These are phyloP conservation scores for Shinisaurus crocodilurus DNA, from an alignment of 2,113 vertebrate genomes.

Conservation along the genomic window DNA sequence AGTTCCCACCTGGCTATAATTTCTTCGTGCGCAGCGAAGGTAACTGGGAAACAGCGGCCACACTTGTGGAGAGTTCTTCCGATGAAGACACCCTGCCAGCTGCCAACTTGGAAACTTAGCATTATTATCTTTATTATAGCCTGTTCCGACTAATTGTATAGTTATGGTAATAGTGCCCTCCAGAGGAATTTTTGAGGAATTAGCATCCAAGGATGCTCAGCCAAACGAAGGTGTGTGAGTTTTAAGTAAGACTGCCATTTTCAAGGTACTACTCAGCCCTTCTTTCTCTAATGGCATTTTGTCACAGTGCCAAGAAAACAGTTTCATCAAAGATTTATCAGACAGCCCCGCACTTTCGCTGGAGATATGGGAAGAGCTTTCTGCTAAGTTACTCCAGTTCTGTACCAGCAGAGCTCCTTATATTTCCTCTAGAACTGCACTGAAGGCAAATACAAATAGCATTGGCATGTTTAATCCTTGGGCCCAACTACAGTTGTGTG, in stretches of 20 bases:
- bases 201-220: slow-evolving; percentile 38
- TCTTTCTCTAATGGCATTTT: background rate
- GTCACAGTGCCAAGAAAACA: background rate
- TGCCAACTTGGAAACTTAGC: slow-evolving; percentile 50
- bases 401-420: background rate
- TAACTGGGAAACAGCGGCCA: slow-evolving; percentile 3
- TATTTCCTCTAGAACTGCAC: background rate
- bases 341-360: slow-evolving; percentile 23
- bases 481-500: background rate
- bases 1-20: background rate
- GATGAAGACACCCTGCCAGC: slow-evolving; percentile 43
- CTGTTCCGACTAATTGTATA: slow-evolving; percentile 65
- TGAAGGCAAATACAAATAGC: background rate
- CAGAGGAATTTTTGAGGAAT: slow-evolving; percentile 79
- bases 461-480: background rate
- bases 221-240: slow-evolving; percentile 39
- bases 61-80: slow-evolving; percentile 34
- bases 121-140: slow-evolving; percentile 51
- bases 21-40: slow-evolving; percentile 1
- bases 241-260: background rate
- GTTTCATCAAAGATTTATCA: slow-evolving; percentile 20
- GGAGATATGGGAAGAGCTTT: background rate
- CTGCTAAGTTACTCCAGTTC: slow-evolving; percentile 21
- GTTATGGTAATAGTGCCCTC: slow-evolving; percentile 81
- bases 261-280: background rate